Percentiles rank a stretch among this genome's conserved stretches.
These are phyloP conservation scores for Euwallacea fornicatus DNA, from an alignment of 1,140 invertebrate genomes.

Conservation along the genomic window DNA sequence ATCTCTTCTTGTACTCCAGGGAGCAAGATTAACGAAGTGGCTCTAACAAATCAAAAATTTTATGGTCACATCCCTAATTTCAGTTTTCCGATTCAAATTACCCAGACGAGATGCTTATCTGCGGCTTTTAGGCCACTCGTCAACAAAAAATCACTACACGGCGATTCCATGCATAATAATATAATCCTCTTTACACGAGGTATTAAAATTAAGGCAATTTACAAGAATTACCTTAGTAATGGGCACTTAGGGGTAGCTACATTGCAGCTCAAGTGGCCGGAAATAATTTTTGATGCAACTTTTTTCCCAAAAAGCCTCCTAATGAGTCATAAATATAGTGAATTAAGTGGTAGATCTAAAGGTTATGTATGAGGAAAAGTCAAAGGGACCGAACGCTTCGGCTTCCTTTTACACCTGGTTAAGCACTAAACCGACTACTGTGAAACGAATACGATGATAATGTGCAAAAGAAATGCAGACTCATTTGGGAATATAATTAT, in stretches of 20 bases:
- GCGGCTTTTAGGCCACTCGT: neutral
- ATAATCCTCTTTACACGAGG: neutral
- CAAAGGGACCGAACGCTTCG: slow-evolving; percentile 1
- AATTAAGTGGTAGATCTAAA: slow-evolving; percentile 10
- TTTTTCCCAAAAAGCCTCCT: slow-evolving; percentile 12
- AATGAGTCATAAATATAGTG: slow-evolving; percentile 17
- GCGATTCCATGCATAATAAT: neutral
- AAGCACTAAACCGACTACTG: slow-evolving; percentile 8
- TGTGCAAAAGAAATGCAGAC: slow-evolving; percentile 2
- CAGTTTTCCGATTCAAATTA: no score
- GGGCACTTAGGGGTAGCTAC: neutral
- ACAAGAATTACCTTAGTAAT: slow-evolving; percentile 16
- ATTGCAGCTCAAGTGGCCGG: slow-evolving; percentile 14
- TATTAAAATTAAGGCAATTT: slow-evolving; percentile 20
- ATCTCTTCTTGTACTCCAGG: no score
- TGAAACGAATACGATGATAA: slow-evolving; percentile 9
- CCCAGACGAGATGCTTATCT: neutral
- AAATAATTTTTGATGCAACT: slow-evolving; percentile 25
- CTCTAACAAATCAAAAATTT: no score
- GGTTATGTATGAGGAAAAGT: slow-evolving; percentile 4
- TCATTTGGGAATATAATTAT: slow-evolving; percentile 1
- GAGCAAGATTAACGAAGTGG: no score
- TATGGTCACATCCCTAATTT: no score
- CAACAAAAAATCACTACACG: neutral
- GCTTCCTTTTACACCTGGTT: slow-evolving; percentile 11